Evolutionary conservation across 2,888 invertebrate species (phyloP), one percentile per base, ranked within the genome.

Genomic region (Watsonalla binaria): DNA sequence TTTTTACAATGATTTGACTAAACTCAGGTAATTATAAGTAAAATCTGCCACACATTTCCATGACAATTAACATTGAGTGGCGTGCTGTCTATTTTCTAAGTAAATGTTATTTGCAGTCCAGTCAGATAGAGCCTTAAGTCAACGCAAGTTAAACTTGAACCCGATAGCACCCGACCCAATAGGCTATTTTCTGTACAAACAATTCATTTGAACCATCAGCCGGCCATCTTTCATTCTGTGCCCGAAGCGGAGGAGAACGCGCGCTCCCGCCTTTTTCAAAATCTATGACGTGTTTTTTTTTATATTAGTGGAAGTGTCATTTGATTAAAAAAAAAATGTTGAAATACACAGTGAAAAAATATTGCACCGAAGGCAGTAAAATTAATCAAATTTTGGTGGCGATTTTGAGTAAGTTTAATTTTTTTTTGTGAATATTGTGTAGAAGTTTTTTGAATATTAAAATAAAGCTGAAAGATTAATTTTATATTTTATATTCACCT

Each of bases 331-430:
- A 56, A 59, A 80, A 73, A 77, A 90, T 90, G 90, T 78, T 90
- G 52, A 88, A 89, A 62, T 78, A 86, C 56, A 85, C 85, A 45
- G 87, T 88, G 74, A 88, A 86, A 72, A 89, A 86, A 61, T 90
- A 87, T 76, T 89, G 81, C 74, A 76, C 84, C 0, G 84, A 90
- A 62, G 90, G 90, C 51, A 89, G 90, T 66, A 88, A 84, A 65
- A 67, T 88, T 24, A 81, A 90, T 58, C 90, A 90, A 74, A 65
- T 85, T 47, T 51, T 89, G 34, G 72, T 88, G 51, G 78, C 90
- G 5, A 48, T 72, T 58, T 74, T 90, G 56, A 85, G 90, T 90
- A 66, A 88, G 90, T 83, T 49, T 53, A 58, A 57, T 61, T 55
- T 13, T 48, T 59, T 51, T 51, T 53, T 52, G 24, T 46, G 45